Conservation (phyloP, 2,888 invertebrate species). For the Ennomos fuscantarius region DNA sequence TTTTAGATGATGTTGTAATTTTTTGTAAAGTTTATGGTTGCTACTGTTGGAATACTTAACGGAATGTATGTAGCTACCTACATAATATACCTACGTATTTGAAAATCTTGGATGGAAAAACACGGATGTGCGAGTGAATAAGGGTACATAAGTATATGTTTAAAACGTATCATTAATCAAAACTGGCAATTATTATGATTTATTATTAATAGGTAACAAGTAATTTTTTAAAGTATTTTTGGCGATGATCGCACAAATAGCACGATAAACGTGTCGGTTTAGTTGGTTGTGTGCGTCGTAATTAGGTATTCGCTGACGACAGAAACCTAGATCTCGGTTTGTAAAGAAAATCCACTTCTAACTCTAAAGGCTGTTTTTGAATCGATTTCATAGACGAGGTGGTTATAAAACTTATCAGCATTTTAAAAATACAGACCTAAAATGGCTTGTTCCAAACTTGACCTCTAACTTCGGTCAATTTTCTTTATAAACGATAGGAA, state of each 20-base stretch:
- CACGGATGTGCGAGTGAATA: not conserved
- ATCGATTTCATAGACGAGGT: no score
- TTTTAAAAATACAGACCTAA: no score
- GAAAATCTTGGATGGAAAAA: not conserved
- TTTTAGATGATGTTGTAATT: no score
- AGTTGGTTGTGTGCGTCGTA: conserved; percentile 1
- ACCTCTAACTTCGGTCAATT: no score
- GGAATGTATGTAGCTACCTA: no score
- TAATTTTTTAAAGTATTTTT: conserved; percentile 9
- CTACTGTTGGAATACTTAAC: no score
- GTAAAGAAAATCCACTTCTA: conserved; percentile 1
- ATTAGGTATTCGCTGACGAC: conserved; percentile 7
- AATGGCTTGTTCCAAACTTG: no score
- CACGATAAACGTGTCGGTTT: not conserved
- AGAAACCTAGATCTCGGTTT: conserved; percentile 5
- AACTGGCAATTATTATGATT: conserved; percentile 34
- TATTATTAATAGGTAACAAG: conserved; percentile 19
- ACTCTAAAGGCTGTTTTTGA: no score
- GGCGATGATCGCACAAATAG: conserved; percentile 2
- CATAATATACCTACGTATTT: not conserved
- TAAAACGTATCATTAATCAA: conserved; percentile 8
- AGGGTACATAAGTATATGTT: not conserved
- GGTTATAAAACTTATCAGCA: no score
- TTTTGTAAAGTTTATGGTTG: no score
- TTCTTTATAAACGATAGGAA: no score